Evolutionary conservation across 2,888 invertebrate genomes (phyloP).

Genomic region (Brachyptera putata): DNA sequence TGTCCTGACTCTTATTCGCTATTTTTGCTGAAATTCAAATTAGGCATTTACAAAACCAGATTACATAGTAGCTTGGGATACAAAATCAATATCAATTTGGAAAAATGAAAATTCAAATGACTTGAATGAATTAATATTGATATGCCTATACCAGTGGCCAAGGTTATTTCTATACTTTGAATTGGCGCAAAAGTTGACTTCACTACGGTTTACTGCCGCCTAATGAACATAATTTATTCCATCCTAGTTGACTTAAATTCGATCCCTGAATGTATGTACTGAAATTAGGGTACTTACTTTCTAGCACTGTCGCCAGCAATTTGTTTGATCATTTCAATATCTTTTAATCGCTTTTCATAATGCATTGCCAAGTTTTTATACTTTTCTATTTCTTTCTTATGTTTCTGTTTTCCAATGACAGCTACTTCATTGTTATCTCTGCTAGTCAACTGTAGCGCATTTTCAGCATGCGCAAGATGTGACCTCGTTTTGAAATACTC

Average conservation of each 20-base stretch:
- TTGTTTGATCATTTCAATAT: constrained; percentile 51
- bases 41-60: too few relatives aligned
- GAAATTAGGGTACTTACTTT: constrained; percentile 44
- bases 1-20: too few relatives aligned
- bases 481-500: constrained; percentile 57
- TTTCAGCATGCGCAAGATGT: constrained; percentile 52
- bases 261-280: neutral
- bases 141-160: too few relatives aligned
- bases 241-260: neutral
- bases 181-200: too few relatives aligned
- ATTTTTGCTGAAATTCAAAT: too few relatives aligned
- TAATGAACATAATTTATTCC: neutral
- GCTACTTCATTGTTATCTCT: constrained; percentile 40
- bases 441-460: constrained; percentile 41
- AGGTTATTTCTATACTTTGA: too few relatives aligned
- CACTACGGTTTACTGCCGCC: too few relatives aligned
- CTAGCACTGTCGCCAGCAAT: constrained; percentile 59
- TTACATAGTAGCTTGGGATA: too few relatives aligned
- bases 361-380: constrained; percentile 47
- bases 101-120: too few relatives aligned
- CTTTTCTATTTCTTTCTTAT: constrained; percentile 44
- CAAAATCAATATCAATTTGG: too few relatives aligned
- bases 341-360: constrained; percentile 51
- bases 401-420: constrained; percentile 40
- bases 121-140: too few relatives aligned